Evolutionary conservation across 2,888 invertebrate species (phyloP), one percentile per base, ranked within the genome.

Genomic region (Hyppa rectilinea): DNA sequence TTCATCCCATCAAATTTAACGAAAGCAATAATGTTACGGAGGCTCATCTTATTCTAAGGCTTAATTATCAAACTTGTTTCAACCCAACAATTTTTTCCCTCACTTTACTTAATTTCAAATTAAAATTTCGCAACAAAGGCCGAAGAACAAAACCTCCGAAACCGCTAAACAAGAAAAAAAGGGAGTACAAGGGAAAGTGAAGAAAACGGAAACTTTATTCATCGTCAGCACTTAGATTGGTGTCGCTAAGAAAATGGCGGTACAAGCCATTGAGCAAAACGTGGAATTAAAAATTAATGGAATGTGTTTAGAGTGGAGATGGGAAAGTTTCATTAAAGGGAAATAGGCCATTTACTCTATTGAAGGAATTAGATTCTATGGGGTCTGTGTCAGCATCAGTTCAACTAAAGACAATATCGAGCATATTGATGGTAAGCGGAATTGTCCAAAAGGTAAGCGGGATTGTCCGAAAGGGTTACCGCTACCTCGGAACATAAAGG

Each of bases 191-290:
- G 80, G 67, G 81, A 84, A 78, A 86, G 85, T 80, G 80, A 82
- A 83, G 85, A 83, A 85, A 87, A 87, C 86, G 86, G 87, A 84
- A 88, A 91, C 91, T 91, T 91, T 92, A 91, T 92, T 91, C 91
- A 91, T 91, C 88, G 89, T 87, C 87, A 87, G 86, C 82, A 86
- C 83, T 86, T 78, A 83, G 84, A 83, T 83, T 78, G 84, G 83
- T 80, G 87, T 85, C 82, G 68, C 76, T 53, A 77, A 82, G 79
- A 82, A 81, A 86, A 86, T 79, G 68, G 69, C 26, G 65, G 82
- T 78, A 84, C 85, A 86, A 83, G 73, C 85, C 87, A 88, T 89
- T 85, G 87, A 85, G 71, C 83, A 74, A 82, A 75, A 83, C 85
- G 78, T 78, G 77, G 84, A 89, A 88, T 89, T 89, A 87, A 89